Evolutionary conservation across 2,797 vertebrate genomes (phyloP), one percentile per base, ranked within the genome.

Genomic region (Acanthiza pusilla): DNA sequence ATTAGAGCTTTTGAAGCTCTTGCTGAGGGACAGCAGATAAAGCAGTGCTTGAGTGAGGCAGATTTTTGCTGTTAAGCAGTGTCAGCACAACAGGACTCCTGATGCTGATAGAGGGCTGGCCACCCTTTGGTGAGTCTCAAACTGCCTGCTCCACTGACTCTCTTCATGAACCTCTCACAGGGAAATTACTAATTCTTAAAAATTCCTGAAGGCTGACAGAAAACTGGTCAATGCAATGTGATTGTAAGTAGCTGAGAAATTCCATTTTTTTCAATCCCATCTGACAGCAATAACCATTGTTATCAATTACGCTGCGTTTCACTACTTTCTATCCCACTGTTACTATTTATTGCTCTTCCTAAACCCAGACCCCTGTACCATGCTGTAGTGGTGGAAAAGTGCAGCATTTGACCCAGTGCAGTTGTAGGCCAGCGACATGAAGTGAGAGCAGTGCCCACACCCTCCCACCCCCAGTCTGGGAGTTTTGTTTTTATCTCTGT

Each of bases 21-120:
- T 91, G 81, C 75, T 30, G 14, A 47, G 95, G 86, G 85, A 93
- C 73, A 87, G 79, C 34, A 92, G 93, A 92, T 91, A 88, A 90
- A 92, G 38, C 16, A 45, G 43, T 71, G 10, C 74, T 89, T 73
- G 42, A 85, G 53, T 71, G 53, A 88, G 89, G 40, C 53, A 74
- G 45, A 66, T 16, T 75, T 85, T 54, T 61, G 23, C 47, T 72
- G 11, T 61, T 51, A 79, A 58, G 67, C 27, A 53, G 54, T 29
- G 29, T n/a, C 57, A 81, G 45, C 16, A 14, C 48, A 55, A 7
- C 40, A 70, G 62, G 57, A 21, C n/a, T 79, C 51, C 55, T 34
- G 43, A 53, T 53, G 62, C 42, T 62, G 50, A 19, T 7, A 13
- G 27, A 80, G 16, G 17, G 8, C 10, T 73, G 82, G 9, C 11